Conservation (phyloP, 2,113 vertebrate species). For the Ellobius talpinus region DNA sequence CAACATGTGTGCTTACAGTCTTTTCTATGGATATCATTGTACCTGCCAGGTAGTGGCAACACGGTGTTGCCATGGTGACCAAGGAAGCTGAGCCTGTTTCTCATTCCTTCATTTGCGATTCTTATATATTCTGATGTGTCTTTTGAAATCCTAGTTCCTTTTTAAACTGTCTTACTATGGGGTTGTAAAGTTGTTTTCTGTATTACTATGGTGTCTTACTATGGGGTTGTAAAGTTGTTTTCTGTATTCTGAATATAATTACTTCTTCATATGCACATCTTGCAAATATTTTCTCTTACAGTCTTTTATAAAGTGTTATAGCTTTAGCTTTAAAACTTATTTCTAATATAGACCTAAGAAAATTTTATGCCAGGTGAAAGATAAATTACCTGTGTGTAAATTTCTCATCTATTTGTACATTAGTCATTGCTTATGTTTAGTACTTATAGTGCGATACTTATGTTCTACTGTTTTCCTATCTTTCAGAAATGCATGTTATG, state of each 20-base stretch:
- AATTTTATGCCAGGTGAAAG: not conserved
- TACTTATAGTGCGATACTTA: not conserved
- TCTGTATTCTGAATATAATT: not conserved
- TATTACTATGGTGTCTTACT: not conserved
- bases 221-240: not conserved
- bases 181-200: not conserved
- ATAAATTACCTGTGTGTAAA: not conserved
- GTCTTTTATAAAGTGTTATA: not conserved
- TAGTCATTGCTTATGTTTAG: not conserved
- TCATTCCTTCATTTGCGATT: not conserved
- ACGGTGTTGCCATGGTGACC: not conserved
- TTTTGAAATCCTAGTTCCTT: not conserved
- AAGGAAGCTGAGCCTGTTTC: not conserved
- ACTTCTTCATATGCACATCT: not conserved
- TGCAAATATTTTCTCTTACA: not conserved
- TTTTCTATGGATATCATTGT: not conserved
- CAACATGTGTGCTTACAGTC: not conserved
- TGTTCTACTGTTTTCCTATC: not conserved
- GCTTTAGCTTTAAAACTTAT: not conserved
- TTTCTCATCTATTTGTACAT: not conserved
- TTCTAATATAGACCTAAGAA: not conserved
- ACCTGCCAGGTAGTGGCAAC: not conserved
- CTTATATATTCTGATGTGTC: not conserved
- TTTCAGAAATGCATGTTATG: not conserved
- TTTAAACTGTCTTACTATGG: not conserved